Evolutionary conservation across 2,113 vertebrate species (phyloP).

Genomic region (Brachionichthys hirsutus): DNA sequence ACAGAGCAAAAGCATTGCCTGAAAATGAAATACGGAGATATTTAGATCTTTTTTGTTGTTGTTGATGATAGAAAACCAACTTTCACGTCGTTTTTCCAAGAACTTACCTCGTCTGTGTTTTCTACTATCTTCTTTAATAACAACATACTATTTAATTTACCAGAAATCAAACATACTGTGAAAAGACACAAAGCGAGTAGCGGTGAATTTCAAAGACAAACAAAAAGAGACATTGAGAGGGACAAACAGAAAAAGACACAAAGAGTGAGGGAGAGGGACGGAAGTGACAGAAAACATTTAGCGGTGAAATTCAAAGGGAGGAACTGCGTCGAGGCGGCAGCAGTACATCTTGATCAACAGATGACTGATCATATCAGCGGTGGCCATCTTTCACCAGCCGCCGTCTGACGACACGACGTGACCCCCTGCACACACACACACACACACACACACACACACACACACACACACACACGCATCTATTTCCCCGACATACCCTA

Average conservation of each 20-base stretch:
- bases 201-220: not conserved
- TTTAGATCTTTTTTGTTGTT: not conserved
- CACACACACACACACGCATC: constrained; percentile 80
- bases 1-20: not conserved
- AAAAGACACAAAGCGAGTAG: not conserved
- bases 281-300: constrained; percentile 47
- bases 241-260: constrained; percentile 20
- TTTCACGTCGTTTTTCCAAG: no score
- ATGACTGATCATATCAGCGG: constrained; percentile 93
- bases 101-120: no score
- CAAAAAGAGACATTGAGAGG: not conserved
- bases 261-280: not conserved
- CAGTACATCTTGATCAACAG: constrained; percentile 96
- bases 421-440: constrained; percentile 70
- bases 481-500: constrained; percentile 89
- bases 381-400: constrained; percentile 93
- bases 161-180: no score
- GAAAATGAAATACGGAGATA: not conserved
- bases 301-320: constrained; percentile 56
- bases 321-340: constrained; percentile 57
- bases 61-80: no score
- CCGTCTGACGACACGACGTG: constrained; percentile 95
- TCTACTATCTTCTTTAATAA: no score
- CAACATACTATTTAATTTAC: no score
- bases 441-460: constrained; percentile 28